Evolutionary conservation across 2,888 invertebrate species (phyloP), one percentile per base, ranked within the genome.

Genomic region (Hemaris fuciformis): DNA sequence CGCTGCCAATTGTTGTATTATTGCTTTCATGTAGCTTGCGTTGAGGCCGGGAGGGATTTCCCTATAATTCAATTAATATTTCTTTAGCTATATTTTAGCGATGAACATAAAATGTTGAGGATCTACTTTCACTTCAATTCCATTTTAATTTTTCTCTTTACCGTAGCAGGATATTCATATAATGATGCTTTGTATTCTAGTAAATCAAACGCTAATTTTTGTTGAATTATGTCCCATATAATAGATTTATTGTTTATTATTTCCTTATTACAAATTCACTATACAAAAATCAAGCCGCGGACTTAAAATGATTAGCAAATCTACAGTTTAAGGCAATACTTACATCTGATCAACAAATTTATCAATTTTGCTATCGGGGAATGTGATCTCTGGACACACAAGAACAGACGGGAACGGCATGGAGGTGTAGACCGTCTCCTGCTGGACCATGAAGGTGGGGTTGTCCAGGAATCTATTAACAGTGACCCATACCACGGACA

Each of bases 361-460:
- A 1, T 84, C 71, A 45, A 84, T 75, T 61, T 81, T 85, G 7
- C 78, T 57, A 0, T 72, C 64, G 0, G 74, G 74, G 45, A 72
- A 88, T 0, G 67, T 45, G 0, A 88, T 34, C 56, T 86, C 86
- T 0, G 89, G 89, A 53, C 84, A 89, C 7, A 89, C 57, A 0
- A 79, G 34, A 0, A 89, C 84, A 0, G 83, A 67, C 0, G 89
- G 89, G 62, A 89, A 88, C 1, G 57, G 57, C 38, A 66, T 69
- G 1, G 10, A 2, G 0, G 1, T 13, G 0, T 68, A 59, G 5
- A 62, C 8, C 0, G 63, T 56, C 1, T 83, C 79, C 3, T 66
- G 27, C 13, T 74, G 69, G 1, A 71, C 70, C n/a, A 87, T 70
- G 62, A 65, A 82, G 0, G 87, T 87, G 0, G 89, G 89, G 23